A percentile compares a stretch with the other conserved stretches of the same genome.
Conservation (phyloP, 2,113 vertebrate species). For the Ivindomyrus marchei region DNA sequence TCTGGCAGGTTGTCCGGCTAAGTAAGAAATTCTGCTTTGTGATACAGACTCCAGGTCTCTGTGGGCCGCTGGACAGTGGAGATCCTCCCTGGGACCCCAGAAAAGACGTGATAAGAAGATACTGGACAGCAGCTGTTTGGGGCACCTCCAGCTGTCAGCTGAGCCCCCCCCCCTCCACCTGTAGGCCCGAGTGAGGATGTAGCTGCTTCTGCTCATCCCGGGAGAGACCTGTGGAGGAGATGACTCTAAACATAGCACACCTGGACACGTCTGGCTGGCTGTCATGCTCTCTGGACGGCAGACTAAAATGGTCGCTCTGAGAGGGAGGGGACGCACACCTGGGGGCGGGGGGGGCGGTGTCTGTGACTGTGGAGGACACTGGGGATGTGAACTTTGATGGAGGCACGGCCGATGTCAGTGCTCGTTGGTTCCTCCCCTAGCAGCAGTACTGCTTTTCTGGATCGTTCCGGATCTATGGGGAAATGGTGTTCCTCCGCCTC, state of each 20-base stretch:
- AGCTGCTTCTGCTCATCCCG: not conserved
- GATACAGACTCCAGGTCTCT: not conserved
- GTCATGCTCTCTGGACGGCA: not conserved
- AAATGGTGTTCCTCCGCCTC: not conserved
- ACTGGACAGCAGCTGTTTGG: not conserved
- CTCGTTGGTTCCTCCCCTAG: not conserved
- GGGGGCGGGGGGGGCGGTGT: not conserved
- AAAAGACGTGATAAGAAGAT: constrained; percentile 20
- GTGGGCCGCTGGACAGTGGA: not conserved
- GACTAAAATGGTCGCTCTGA: not conserved
- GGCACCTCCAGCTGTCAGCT: not conserved
- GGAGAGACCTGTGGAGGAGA: not conserved
- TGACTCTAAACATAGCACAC: not conserved
- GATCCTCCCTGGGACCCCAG: not conserved
- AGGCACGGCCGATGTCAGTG: not conserved
- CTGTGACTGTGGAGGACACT: not conserved
- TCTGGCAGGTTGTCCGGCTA: not conserved
- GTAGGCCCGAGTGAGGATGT: not conserved
- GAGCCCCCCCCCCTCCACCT: not conserved
- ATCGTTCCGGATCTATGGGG: not conserved
- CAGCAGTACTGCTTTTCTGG: not conserved
- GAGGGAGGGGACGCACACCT: not conserved
- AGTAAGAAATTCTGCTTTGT: not conserved
- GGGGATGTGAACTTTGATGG: not conserved
- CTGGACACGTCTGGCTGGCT: not conserved